A percentile compares a stretch with the other conserved stretches of the same genome.
phyloP scores from a whole-genome alignment of 2,113 vertebrate species.

The Spea bombifrons region DNA sequence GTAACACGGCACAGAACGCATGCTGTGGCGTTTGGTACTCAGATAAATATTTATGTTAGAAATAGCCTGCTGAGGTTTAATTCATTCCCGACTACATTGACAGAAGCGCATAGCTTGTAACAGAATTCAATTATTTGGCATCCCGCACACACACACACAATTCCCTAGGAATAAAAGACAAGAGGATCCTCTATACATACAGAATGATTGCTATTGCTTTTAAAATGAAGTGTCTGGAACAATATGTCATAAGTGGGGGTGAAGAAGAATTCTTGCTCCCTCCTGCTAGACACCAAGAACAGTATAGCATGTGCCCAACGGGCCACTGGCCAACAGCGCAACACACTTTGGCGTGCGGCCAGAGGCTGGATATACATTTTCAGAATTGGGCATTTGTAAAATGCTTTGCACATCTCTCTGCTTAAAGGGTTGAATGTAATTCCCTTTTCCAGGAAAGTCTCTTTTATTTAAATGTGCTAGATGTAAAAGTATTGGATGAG shows the following conservation, averaged over 20 bases:
- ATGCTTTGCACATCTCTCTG: background rate
- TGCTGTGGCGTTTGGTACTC: too few species aligned
- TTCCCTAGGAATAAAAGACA: background rate
- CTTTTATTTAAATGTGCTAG: constrained; percentile 8
- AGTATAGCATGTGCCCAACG: too few species aligned
- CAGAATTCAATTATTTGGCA: background rate
- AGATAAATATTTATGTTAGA: background rate
- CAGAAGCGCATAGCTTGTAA: background rate
- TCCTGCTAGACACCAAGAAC: too few species aligned
- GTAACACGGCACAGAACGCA: background rate
- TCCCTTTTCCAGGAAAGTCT: constrained; percentile 1
- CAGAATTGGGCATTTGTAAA: background rate
- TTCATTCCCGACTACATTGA: background rate
- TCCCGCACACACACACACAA: background rate
- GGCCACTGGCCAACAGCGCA: too few species aligned
- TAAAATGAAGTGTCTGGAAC: too few species aligned
- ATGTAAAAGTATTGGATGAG: constrained; percentile 25
- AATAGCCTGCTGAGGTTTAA: background rate
- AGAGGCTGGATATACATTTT: too few species aligned
- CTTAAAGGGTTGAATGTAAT: background rate
- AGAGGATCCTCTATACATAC: background rate
- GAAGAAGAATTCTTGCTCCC: too few species aligned
- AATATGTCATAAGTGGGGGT: too few species aligned
- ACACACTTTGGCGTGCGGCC: too few species aligned
- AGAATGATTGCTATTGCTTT: background rate